A percentile compares a stretch with the other conserved stretches of the same genome.
Conservation (phyloP, 2,888 invertebrate genomes). For the Erebia ligea region DNA sequence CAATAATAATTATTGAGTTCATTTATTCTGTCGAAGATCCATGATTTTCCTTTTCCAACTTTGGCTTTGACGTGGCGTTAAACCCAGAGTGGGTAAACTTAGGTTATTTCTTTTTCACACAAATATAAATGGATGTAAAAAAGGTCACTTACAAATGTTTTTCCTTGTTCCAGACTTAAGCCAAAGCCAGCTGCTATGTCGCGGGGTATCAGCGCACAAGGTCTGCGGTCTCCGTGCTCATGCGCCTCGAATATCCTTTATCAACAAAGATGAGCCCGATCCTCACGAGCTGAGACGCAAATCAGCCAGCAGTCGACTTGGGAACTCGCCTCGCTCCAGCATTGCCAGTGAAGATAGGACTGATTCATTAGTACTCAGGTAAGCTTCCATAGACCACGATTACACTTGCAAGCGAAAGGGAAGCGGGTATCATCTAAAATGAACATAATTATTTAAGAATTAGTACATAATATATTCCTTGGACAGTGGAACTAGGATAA, state of each 20-base stretch:
- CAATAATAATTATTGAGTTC: no score
- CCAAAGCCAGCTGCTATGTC: conserved; percentile 74
- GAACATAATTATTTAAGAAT: no score
- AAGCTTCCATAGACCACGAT: conserved; percentile 38
- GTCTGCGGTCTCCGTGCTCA: conserved; percentile 72
- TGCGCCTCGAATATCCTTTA: conserved; percentile 75
- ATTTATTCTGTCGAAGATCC: no score
- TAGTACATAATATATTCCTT: no score
- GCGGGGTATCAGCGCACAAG: conserved; percentile 71
- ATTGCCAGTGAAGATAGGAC: conserved; percentile 73
- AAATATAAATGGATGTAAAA: background rate
- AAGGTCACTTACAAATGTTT: background rate
- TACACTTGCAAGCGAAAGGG: no score
- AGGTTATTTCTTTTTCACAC: no score
- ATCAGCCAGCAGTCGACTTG: conserved; percentile 74
- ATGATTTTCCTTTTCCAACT: no score
- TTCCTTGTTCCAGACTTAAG: conserved; percentile 49
- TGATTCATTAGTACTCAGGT: conserved; percentile 86
- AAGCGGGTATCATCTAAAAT: no score
- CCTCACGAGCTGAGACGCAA: conserved; percentile 68
- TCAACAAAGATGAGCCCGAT: conserved; percentile 68
- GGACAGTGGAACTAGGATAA: background rate
- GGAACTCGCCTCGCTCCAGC: conserved; percentile 74
- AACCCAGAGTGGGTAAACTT: no score
- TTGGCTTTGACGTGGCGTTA: no score